Base-by-base conservation (phyloP, 2,888 invertebrate genomes). In the Coleophora flavipennella region DNA sequence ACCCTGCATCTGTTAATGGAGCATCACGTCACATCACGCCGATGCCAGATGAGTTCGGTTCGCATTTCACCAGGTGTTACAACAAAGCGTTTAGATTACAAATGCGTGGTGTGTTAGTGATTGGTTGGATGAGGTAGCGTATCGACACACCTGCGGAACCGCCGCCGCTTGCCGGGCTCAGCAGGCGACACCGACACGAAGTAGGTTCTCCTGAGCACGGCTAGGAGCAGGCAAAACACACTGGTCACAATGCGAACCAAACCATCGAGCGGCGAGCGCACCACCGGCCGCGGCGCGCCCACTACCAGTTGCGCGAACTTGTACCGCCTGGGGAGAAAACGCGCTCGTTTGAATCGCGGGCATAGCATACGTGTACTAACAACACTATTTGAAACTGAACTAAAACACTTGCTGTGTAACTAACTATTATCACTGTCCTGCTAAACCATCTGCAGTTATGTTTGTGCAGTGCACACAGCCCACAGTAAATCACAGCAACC, bases 231-330 rank as follows among this genome's bases (percentile, higher is more conserved):
- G 45, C 62, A 51, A 56, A 60, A 71, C 58, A 71, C 57, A 51
- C 65, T 54, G 53, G 64, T 51, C 59, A 68, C 66, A 54, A 78
- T 70, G 69, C 74, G 74, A 69, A 76, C 67, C 71, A 79, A 70
- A 70, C 70, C 69, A 58, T 64, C 64, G 46, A 65, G 49, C 59
- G 55, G 58, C 45, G 53, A 57, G 38, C 52, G 49, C 50, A 51
- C 43, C 36, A 35, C n/a, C 28, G 33, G 9, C 49, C 50, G 45
- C 42, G 57, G 33, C 38, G 52, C 46, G 46, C 59, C 65, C 50
- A 79, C 67, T 59, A 73, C 63, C 51, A 79, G 59, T 62, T 80
- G 80, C 39, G 62, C 53, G 65, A 76, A 78, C 71, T 76, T 75
- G 79, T 67, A 78, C 47, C 57, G 50, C 68, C 78, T 80, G 77